These are phyloP conservation scores for Peromyscus californicus DNA, from an alignment of 2,113 vertebrate genomes.

Conservation along the genomic window DNA sequence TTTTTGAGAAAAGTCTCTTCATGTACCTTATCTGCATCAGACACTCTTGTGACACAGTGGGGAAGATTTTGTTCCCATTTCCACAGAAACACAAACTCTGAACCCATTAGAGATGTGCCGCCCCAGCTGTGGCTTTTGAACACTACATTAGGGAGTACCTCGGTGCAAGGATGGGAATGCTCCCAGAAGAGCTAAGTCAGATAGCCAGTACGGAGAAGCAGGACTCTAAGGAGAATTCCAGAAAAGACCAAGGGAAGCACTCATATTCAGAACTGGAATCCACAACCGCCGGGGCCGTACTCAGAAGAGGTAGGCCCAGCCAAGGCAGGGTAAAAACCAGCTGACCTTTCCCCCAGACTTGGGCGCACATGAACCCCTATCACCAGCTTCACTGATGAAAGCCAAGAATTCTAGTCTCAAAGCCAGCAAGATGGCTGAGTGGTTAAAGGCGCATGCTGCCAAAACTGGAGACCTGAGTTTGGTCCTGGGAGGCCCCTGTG, in stretches of 20 bases:
- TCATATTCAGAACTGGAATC: not conserved
- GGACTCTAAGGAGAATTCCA: not conserved
- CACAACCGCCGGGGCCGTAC: not conserved
- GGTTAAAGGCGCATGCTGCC: not conserved
- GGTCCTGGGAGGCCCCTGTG: not conserved
- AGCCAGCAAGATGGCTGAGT: not conserved
- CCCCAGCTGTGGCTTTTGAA: slow-evolving; percentile 24
- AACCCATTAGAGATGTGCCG: slow-evolving; percentile 37
- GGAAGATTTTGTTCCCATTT: slow-evolving; percentile 18
- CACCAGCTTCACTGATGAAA: not conserved
- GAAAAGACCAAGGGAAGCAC: not conserved
- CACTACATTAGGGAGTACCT: not conserved
- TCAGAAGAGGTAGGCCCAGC: not conserved
- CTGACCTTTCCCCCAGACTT: not conserved
- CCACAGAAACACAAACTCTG: slow-evolving; percentile 39
- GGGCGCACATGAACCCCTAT: not conserved
- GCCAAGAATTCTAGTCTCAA: slow-evolving; percentile 28
- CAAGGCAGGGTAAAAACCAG: not conserved
- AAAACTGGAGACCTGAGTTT: too few species aligned
- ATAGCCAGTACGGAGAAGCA: not conserved
- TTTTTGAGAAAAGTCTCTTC: not conserved
- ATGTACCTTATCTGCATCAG: not conserved
- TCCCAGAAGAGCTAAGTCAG: slow-evolving; percentile 52
- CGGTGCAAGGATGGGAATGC: not conserved
- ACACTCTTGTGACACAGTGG: not conserved